A percentile compares a stretch with the other conserved stretches of the same genome.
Conservation (phyloP, 2,888 invertebrate species). For the Malachius bipustulatus region DNA sequence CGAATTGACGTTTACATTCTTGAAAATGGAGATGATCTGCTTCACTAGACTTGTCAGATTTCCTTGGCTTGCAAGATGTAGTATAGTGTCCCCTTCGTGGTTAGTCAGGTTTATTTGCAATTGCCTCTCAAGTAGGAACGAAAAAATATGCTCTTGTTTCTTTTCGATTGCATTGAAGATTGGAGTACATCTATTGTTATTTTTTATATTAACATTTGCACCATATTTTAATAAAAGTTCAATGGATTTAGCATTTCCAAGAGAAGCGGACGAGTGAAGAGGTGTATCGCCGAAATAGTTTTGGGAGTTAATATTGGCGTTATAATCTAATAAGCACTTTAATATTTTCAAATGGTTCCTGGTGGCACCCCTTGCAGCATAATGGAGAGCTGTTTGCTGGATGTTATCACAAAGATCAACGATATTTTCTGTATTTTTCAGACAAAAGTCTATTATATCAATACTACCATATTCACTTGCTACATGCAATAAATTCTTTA, state of each 20-base stretch:
- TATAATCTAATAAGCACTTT: neutral
- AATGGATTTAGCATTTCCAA: neutral
- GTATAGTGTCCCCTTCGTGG: neutral
- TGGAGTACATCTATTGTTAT: neutral
- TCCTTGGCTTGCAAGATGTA: neutral
- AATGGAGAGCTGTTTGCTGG: neutral
- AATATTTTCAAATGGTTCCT: neutral
- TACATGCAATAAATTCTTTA: neutral
- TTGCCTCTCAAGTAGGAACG: too few species aligned
- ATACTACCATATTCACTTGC: constrained; percentile 1
- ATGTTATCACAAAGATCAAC: neutral
- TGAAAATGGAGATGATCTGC: too few species aligned
- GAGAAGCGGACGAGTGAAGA: neutral
- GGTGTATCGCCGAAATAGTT: constrained; percentile 2
- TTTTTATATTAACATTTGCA: neutral
- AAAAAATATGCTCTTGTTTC: neutral
- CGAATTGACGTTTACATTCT: neutral
- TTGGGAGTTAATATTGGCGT: neutral
- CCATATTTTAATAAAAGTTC: neutral
- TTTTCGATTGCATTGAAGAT: neutral
- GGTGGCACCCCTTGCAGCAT: neutral
- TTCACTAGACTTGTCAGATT: neutral
- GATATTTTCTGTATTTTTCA: neutral
- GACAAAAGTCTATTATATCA: neutral
- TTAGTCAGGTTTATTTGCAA: too few species aligned